Evolutionary conservation across 37 sponge, comb jelly and placozoan species (phyloP).

Genomic region (Ephydatia muelleri): DNA sequence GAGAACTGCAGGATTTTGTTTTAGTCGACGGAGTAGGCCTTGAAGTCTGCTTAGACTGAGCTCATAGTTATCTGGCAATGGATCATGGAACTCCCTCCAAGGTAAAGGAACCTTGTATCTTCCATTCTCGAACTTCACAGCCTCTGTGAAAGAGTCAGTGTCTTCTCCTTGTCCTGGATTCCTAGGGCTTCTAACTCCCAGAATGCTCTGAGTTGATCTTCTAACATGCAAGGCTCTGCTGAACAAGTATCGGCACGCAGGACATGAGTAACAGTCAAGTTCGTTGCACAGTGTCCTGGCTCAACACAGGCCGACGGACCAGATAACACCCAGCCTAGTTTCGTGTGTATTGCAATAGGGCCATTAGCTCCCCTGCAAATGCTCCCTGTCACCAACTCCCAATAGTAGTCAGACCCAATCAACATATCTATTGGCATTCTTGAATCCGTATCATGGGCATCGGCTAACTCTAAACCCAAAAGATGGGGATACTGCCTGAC

Average conservation of each 20-base stretch:
- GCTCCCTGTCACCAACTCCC: conserved; percentile 2
- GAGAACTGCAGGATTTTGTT: conserved; percentile 5
- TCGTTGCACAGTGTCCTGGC: not conserved
- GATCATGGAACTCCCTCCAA: conserved; percentile 1
- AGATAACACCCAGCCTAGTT: conserved; percentile 13
- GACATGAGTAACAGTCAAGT: not conserved
- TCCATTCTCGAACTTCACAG: not conserved
- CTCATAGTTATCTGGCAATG: conserved; percentile 8
- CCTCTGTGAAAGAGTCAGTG: not conserved
- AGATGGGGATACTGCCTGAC: conserved; percentile 3
- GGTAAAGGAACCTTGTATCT: conserved; percentile 11
- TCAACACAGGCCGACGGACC: not conserved
- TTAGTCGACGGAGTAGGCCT: conserved; percentile 7
- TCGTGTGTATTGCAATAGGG: conserved; percentile 13
- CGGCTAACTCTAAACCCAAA: conserved; percentile 40
- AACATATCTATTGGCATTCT: conserved; percentile 9
- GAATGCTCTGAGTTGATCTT: not conserved
- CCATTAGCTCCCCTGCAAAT: not conserved
- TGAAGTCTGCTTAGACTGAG: conserved; percentile 5
- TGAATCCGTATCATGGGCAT: not conserved
- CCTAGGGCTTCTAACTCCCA: conserved; percentile 27
- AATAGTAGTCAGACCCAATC: conserved; percentile 8
- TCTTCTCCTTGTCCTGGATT: not conserved
- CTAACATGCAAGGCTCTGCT: not conserved
- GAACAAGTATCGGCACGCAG: not conserved